A percentile compares a stretch with the other conserved stretches of the same genome.
These are phyloP conservation scores for Orgyia antiqua DNA, from an alignment of 2,888 invertebrate species.

Conservation along the genomic window DNA sequence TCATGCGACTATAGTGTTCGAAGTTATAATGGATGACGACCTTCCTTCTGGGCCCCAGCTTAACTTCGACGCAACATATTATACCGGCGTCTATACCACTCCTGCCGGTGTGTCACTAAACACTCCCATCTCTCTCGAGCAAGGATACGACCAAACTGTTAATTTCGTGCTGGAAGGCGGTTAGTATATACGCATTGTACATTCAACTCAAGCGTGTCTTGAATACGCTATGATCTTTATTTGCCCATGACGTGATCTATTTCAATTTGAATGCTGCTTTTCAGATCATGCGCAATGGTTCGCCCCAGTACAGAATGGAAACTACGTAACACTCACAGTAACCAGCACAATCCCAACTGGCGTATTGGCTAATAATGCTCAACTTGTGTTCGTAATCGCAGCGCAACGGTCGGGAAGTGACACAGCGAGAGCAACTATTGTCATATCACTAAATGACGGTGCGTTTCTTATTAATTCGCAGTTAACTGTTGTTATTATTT, in stretches of 20 bases:
- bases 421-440: constrained; percentile 18
- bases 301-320: not conserved
- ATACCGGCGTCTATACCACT: constrained; percentile 28
- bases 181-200: constrained; percentile 13
- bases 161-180: constrained; percentile 32
- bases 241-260: too few relatives aligned
- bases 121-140: constrained; percentile 20
- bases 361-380: constrained; percentile 17
- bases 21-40: constrained; percentile 9
- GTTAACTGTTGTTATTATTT: too few relatives aligned
- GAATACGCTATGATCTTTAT: too few relatives aligned
- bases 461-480: not conserved
- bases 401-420: constrained; percentile 14
- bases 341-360: constrained; percentile 10
- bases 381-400: constrained; percentile 22
- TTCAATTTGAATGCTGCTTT: too few relatives aligned
- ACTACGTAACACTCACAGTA: not conserved
- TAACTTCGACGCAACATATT: constrained; percentile 21
- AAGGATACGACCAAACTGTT: constrained; percentile 29
- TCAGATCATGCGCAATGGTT: constrained; percentile 1
- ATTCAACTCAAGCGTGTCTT: not conserved
- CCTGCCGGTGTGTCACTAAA: constrained; percentile 20
- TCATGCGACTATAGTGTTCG: constrained; percentile 20
- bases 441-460: constrained; percentile 14
- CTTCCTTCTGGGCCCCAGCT: constrained; percentile 3